Base-by-base conservation (phyloP, 2,113 vertebrate species). In the Lonchura striata region DNA sequence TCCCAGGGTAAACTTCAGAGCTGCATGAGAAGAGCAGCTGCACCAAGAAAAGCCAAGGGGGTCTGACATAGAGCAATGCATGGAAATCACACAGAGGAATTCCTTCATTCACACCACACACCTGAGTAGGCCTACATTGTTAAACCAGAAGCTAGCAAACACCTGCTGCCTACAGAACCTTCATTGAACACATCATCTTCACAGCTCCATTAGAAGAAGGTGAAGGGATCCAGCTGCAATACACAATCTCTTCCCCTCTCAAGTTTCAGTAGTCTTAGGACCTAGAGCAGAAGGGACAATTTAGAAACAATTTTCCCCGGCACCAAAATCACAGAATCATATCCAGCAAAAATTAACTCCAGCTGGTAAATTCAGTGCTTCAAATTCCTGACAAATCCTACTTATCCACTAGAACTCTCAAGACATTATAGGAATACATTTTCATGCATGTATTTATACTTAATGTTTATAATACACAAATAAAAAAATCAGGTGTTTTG, bases 71-170 rank as follows among this genome's bases (percentile, higher is more conserved):
- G 23, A 88, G 61, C 27, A 15, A 1, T 1, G 7, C 44, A 7
- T 0, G 11, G 54, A 16, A 37, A 57, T 22, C 3, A 15, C 2
- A 14, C 2, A 0, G 0, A 10, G 13, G 21, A 65, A 27, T 25
- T 60, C 72, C 71, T 57, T 20, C 27, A 2, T 8, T 13, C 44
- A 19, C 3, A 0, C 21, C 66, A 60, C 13, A 6, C 10, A 8
- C 75, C 52, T 28, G 54, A 37, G 25, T 1, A 54, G 52, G 7
- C 20, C 52, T 7, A 2, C 9, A 5, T 1, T 17, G 20, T 12
- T 21, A 65, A 33, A 15, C 22, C 50, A 68, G 41, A 41, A 33
- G n/a, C 37, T 4, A 53, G 13, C 59, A 31, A 60, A 41, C 31
- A 20, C 39, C 21, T 31, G 6, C 3, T 77, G 81, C 37, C 46